Conservation (phyloP, 1,140 invertebrate genomes). For the Harlomillsia oculata region DNA sequence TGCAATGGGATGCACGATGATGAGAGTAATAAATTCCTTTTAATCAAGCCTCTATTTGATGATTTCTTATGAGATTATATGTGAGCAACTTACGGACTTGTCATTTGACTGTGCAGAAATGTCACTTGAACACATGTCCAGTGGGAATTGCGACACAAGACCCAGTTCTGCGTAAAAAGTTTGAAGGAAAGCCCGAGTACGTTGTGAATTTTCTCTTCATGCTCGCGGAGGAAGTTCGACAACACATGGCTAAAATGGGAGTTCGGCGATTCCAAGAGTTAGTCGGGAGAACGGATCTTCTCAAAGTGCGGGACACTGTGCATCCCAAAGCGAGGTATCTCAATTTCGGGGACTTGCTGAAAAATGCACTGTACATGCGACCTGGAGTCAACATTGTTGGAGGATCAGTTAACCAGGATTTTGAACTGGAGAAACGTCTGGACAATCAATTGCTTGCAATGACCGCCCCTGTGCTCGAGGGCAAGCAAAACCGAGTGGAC, state of each 20-base stretch:
- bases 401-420: conserved; percentile 76
- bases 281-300: conserved; percentile 84
- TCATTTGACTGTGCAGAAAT: conserved; percentile 52
- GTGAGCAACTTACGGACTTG: too few relatives aligned
- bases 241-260: conserved; percentile 81
- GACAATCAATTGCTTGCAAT: conserved; percentile 76
- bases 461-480: conserved; percentile 63
- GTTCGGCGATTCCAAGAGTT: conserved; percentile 83
- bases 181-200: conserved; percentile 93
- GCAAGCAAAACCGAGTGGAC: conserved; percentile 53
- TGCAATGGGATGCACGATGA: conserved; percentile 97
- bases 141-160: conserved; percentile 95
- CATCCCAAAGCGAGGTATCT: conserved; percentile 73
- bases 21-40: conserved; percentile 63
- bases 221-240: conserved; percentile 88
- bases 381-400: conserved; percentile 85
- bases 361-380: conserved; percentile 77
- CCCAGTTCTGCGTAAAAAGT: conserved; percentile 87
- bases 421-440: conserved; percentile 77
- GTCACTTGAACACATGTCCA: conserved; percentile 97
- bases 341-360: conserved; percentile 74
- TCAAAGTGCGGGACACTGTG: conserved; percentile 52
- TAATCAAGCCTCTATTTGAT: too few relatives aligned
- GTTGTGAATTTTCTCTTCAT: conserved; percentile 97
- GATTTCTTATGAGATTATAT: background rate